Evolutionary conservation across 2,797 vertebrate genomes (phyloP).

Genomic region (Muscicapa comitata): DNA sequence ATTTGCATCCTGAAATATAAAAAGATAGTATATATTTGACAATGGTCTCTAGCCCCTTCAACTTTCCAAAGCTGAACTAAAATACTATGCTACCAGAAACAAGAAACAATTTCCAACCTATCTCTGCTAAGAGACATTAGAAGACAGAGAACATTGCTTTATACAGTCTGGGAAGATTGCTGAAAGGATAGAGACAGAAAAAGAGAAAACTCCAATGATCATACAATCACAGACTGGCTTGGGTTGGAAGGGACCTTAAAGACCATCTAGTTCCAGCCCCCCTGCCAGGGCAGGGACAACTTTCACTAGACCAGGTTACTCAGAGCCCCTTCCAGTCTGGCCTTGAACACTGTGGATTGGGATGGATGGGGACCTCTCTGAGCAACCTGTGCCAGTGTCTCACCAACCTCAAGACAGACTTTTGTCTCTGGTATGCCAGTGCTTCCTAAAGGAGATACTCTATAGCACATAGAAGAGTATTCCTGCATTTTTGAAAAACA

Average conservation of each 20-base stretch:
- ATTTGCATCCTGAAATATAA: slow-evolving; percentile 81
- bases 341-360: neutral
- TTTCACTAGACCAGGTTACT: neutral
- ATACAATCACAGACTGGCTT: neutral
- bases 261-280: neutral
- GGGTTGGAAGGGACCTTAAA: neutral
- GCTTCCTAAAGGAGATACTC: neutral
- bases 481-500: neutral
- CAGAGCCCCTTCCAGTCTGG: neutral
- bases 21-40: neutral
- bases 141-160: neutral
- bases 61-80: neutral
- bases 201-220: neutral
- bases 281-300: neutral
- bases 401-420: neutral
- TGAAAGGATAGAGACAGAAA: neutral
- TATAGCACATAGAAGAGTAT: neutral
- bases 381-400: neutral
- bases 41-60: neutral
- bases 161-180: neutral
- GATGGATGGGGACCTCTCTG: neutral
- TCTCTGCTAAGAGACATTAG: neutral
- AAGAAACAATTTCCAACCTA: neutral
- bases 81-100: neutral
- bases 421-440: neutral